phyloP scores from a whole-genome alignment of 1,140 invertebrate species.

The Aricia agestis region DNA sequence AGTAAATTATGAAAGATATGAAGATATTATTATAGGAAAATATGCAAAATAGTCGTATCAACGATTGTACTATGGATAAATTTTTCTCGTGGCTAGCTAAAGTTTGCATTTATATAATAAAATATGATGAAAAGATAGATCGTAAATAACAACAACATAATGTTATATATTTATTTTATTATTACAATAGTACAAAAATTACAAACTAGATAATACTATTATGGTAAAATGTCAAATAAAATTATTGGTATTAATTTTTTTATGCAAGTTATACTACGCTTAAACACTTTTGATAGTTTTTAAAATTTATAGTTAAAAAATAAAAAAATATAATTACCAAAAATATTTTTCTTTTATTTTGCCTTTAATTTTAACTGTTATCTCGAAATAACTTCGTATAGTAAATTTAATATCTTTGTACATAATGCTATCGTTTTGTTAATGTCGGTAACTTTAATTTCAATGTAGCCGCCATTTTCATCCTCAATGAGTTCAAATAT shows the following conservation, averaged over 20 bases:
- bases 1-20: slow-evolving; percentile 6
- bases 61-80: no score
- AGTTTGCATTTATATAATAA: not conserved
- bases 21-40: not conserved
- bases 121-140: not conserved
- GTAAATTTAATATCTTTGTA: no score
- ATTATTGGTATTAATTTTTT: not conserved
- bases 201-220: not conserved
- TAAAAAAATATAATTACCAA: not conserved
- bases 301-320: no score
- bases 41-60: no score
- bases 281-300: not conserved
- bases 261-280: not conserved
- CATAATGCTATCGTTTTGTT: no score
- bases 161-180: not conserved
- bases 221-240: not conserved
- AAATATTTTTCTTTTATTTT: not conserved
- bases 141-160: not conserved
- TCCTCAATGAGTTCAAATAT: not conserved
- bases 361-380: no score
- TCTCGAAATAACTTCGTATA: no score
- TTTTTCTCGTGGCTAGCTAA: no score
- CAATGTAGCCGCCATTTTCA: not conserved
- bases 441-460: no score
- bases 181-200: slow-evolving; percentile 13